These are phyloP conservation scores for Pandion haliaetus DNA, from an alignment of 2,113 vertebrate species.

Conservation along the genomic window DNA sequence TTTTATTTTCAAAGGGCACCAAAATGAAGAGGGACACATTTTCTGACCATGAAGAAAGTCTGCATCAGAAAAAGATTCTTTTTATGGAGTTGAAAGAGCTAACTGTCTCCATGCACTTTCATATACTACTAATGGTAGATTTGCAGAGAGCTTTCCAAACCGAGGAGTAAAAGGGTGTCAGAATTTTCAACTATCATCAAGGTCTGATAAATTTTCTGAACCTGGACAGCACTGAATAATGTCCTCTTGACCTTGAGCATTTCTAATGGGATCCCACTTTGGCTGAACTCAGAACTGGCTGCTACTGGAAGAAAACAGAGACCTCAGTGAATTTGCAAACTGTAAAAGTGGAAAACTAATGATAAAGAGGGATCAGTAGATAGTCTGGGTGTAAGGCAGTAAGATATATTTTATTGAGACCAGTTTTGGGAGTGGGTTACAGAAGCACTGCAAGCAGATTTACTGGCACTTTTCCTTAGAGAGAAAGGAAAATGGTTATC, in stretches of 20 bases:
- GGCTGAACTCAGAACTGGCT: background rate
- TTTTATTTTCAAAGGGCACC: background rate
- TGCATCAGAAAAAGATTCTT: background rate
- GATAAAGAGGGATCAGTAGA: background rate
- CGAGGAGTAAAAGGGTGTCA: background rate
- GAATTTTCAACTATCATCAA: background rate
- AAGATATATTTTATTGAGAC: background rate
- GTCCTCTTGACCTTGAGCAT: background rate
- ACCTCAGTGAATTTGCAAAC: background rate
- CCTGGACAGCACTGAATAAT: background rate
- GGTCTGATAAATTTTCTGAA: background rate
- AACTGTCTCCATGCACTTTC: background rate
- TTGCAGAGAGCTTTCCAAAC: background rate
- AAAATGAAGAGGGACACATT: background rate
- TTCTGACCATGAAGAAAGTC: background rate
- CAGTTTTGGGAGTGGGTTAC: background rate
- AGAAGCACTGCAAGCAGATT: background rate
- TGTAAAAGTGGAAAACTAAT: background rate
- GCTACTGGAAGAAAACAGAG: background rate
- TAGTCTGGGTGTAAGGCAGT: background rate
- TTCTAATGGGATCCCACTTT: background rate
- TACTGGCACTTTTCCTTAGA: background rate
- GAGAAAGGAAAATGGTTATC: background rate
- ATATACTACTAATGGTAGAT: accelerated
- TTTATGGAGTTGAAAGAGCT: background rate